Evolutionary conservation across 2,113 vertebrate genomes (phyloP).

Genomic region (Forbesichthys papilliferus): DNA sequence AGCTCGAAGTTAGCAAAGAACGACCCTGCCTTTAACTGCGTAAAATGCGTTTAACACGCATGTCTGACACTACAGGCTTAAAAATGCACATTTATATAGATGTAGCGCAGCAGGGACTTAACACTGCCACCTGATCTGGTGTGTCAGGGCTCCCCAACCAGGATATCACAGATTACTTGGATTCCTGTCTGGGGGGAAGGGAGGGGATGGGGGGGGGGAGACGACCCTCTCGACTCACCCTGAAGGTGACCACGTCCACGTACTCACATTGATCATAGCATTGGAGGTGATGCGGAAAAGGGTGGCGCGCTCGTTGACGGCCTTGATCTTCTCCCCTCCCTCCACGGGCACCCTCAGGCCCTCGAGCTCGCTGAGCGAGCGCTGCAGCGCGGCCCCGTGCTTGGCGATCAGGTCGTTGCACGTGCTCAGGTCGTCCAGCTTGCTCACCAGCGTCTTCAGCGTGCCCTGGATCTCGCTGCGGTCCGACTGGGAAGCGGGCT

Average conservation of each 20-base stretch:
- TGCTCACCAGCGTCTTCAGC: conserved; percentile 87
- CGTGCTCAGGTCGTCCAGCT: conserved; percentile 92
- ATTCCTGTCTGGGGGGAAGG: conserved; percentile 21
- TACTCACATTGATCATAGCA: conserved; percentile 94
- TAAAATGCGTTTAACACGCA: not conserved
- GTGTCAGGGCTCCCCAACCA: conserved; percentile 13
- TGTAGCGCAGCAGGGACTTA: not conserved
- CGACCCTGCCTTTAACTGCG: not conserved
- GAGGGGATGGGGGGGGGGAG: not conserved
- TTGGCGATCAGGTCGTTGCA: conserved; percentile 97
- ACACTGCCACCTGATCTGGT: conserved; percentile 20
- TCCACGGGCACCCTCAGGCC: conserved; percentile 84
- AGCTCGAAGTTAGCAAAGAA: too few species aligned
- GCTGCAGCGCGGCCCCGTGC: conserved; percentile 94
- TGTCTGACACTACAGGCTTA: not conserved
- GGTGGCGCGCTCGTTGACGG: conserved; percentile 91
- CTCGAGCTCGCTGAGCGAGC: conserved; percentile 94
- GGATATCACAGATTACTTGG: conserved; percentile 5
- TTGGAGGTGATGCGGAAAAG: conserved; percentile 98
- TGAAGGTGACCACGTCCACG: not conserved
- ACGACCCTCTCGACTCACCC: conserved; percentile 3
- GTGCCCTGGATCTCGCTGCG: conserved; percentile 88
- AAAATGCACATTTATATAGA: not conserved
- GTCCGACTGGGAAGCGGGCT: conserved; percentile 86
- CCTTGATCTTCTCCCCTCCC: conserved; percentile 92